Evolutionary conservation across 2,797 vertebrate species (phyloP).

Genomic region (Hippoglossus hippoglossus): DNA sequence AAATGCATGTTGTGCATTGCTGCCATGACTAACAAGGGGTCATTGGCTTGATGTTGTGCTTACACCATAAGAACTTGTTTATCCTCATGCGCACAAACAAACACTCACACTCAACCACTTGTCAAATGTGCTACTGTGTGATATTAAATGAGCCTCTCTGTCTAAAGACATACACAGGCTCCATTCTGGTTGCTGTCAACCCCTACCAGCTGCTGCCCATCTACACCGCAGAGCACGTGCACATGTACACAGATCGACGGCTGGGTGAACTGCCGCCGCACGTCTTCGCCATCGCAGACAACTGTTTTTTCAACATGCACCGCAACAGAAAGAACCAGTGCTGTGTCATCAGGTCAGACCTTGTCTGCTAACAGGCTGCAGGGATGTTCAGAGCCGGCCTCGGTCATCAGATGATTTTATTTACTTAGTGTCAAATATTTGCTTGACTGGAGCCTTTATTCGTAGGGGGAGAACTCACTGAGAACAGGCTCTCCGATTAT

Average conservation of each 20-base stretch:
- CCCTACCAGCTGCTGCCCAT: conserved; percentile 95
- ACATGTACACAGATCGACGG: conserved; percentile 87
- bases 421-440: not conserved
- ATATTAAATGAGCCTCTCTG: conserved; percentile 36
- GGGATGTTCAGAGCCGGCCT: not conserved
- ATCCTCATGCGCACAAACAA: conserved; percentile 18
- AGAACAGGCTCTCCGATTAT: not conserved
- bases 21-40: not conserved
- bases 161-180: conserved; percentile 94
- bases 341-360: conserved; percentile 93
- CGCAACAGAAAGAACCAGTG: conserved; percentile 91
- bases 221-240: conserved; percentile 92
- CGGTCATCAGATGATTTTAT: not conserved
- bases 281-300: conserved; percentile 94
- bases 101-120: conserved; percentile 1
- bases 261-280: conserved; percentile 94
- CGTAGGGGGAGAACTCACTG: not conserved
- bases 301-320: conserved; percentile 96
- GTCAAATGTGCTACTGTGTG: conserved; percentile 28
- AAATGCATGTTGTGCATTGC: not conserved
- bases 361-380: too few species aligned
- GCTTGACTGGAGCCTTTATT: too few species aligned
- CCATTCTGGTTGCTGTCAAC: conserved; percentile 97
- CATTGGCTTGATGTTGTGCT: conserved; percentile 3
- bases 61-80: conserved; percentile 30